A percentile compares a stretch with the other conserved stretches of the same genome.
Evolutionary conservation across 1,140 invertebrate species (phyloP).

Genomic region (Mactra quadrangularis): DNA sequence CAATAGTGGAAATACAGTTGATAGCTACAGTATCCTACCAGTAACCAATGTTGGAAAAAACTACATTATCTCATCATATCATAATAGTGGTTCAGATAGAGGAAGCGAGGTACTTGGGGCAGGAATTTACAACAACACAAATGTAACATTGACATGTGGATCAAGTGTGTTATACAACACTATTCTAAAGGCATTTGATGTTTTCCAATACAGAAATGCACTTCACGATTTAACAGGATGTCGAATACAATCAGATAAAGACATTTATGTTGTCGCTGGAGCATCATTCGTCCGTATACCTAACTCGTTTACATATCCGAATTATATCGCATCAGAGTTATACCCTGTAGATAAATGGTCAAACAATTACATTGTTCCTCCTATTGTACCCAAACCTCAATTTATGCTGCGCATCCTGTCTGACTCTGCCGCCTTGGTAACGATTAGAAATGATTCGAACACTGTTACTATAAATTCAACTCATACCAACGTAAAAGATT

Average conservation of each 20-base stretch:
- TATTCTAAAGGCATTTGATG: neutral
- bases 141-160: neutral
- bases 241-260: neutral
- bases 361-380: neutral
- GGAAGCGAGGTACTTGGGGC: neutral
- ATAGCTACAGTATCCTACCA: constrained; percentile 5
- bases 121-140: neutral
- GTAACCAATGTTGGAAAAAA: neutral
- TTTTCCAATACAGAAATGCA: neutral
- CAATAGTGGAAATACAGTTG: neutral
- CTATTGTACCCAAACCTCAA: neutral
- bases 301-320: too few species aligned
- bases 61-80: neutral
- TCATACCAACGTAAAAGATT: neutral
- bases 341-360: neutral
- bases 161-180: neutral
- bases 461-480: neutral
- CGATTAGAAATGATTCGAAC: neutral
- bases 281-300: neutral
- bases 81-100: too few species aligned
- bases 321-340: constrained; percentile 1
- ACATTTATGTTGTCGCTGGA: constrained; percentile 1
- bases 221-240: neutral
- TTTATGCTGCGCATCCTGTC: constrained; percentile 3
- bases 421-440: neutral